These are phyloP conservation scores for Pangasius djambal DNA, from an alignment of 2,797 vertebrate genomes.

Conservation along the genomic window DNA sequence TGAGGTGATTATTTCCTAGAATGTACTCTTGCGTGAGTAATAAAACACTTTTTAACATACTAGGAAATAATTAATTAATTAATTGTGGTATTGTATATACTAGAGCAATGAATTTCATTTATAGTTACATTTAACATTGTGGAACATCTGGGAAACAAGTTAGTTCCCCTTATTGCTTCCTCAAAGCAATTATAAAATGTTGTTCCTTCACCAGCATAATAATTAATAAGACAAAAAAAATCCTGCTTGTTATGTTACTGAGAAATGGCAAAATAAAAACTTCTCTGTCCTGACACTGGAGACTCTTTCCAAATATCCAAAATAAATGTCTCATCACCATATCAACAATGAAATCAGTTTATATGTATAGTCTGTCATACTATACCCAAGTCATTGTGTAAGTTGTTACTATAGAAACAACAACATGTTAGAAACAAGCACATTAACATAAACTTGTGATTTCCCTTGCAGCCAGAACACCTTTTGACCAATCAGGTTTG, in stretches of 20 bases:
- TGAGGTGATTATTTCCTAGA: too few species aligned
- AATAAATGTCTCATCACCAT: not conserved
- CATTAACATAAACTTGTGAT: not conserved
- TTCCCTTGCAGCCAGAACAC: not conserved
- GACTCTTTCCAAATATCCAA: not conserved
- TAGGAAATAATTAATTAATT: not conserved
- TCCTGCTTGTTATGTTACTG: not conserved
- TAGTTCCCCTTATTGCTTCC: too few species aligned
- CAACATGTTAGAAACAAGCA: not conserved
- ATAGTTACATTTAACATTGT: too few species aligned
- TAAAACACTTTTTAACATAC: not conserved
- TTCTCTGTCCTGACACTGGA: not conserved
- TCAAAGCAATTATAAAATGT: not conserved
- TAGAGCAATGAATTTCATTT: too few species aligned
- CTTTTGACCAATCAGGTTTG: not conserved
- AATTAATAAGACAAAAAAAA: not conserved
- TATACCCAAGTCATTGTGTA: not conserved
- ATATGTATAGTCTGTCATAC: not conserved
- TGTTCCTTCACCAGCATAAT: not conserved
- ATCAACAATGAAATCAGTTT: not conserved
- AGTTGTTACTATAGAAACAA: not conserved
- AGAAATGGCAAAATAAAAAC: not conserved
- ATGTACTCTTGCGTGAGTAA: not conserved
- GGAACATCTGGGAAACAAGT: not conserved
- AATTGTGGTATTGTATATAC: not conserved